Base-by-base conservation (phyloP, 1,140 invertebrate species). In the Babylonia areolata region DNA sequence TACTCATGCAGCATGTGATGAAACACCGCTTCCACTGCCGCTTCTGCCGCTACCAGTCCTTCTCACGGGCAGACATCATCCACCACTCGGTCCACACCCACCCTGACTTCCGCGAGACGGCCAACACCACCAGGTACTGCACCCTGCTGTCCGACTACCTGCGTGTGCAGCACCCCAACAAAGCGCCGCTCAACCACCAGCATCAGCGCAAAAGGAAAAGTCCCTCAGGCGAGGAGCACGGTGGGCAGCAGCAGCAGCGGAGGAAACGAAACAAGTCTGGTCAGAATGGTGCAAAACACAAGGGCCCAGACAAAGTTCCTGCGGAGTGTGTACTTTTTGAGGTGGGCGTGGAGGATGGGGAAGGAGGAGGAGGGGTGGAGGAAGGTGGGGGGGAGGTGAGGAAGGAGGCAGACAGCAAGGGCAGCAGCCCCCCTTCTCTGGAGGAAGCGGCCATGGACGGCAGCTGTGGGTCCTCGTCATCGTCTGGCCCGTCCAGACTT, bases 1-100 rank as follows among this genome's bases (percentile, higher is more conserved):
- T 51, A 39, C 85, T 93, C 0, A 35, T 91, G 33, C 87, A 91
- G 37, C 92, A 93, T 88, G 87, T 92, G 0, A 89, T 91, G 83
- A 89, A 91, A 23, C 92, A 93, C 80, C 75, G 92, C 5, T 93
- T 93, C 83, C 88, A 90, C 54, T 93, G 92, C 71, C 91, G 91
- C 58, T 90, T 86, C 64, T 93, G 92, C 83, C 83, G 81, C 12
- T 93, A 91, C 42, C 92, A 93, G 86, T 91, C 92, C 23, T 93
- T 92, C 81, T 93, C 90, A 12, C 71, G 92, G 46, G 91, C 92
- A 64, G 90, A 91, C 86, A 89, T 92, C 31, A 90, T 93, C 35
- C 81, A 88, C 11, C 92, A 93, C 85, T 89, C 90, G n/a, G 42
- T 79, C 2, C 86, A 89, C 33, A 84, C 87, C 42, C 92, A 93